phyloP scores from a whole-genome alignment of 1,140 invertebrate species.

The Sitobion miscanthi region DNA sequence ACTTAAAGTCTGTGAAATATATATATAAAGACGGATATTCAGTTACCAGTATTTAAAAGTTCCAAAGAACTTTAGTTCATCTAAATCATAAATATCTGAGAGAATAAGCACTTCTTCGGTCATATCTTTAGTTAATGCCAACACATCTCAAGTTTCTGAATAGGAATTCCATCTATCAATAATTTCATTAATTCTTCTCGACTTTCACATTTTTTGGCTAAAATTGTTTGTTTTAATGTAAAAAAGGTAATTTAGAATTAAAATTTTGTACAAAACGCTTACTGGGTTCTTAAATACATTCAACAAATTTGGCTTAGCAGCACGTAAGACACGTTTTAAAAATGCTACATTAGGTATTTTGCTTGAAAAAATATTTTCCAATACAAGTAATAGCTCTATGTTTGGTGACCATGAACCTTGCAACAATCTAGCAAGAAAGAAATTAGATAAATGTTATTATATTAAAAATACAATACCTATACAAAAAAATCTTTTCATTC shows the following conservation, averaged over 20 bases:
- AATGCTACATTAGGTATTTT: constrained; percentile 43
- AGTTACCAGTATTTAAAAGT: constrained; percentile 77
- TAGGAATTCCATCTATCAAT: constrained; percentile 77
- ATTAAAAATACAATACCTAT: background rate
- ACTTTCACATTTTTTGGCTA: constrained; percentile 79
- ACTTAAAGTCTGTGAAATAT: background rate
- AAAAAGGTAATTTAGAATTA: constrained; percentile 35
- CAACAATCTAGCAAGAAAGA: background rate
- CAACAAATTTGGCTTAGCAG: constrained; percentile 80
- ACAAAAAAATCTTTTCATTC: no score
- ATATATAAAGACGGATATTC: background rate
- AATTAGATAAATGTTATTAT: background rate
- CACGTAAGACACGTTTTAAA: constrained; percentile 49
- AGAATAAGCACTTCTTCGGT: constrained; percentile 90
- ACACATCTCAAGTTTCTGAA: constrained; percentile 78
- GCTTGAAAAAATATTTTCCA: constrained; percentile 43
- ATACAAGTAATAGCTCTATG: constrained; percentile 26
- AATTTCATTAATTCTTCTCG: constrained; percentile 82
- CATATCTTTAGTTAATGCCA: constrained; percentile 80
- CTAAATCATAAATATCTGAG: constrained; percentile 93
- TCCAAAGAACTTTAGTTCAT: constrained; percentile 90
- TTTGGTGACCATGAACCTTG: constrained; percentile 45
- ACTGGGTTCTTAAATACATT: constrained; percentile 86
- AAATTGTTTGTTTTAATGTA: constrained; percentile 58
- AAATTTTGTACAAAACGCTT: constrained; percentile 62